Conservation (phyloP, 2,113 vertebrate genomes). For the Chauna torquata region DNA sequence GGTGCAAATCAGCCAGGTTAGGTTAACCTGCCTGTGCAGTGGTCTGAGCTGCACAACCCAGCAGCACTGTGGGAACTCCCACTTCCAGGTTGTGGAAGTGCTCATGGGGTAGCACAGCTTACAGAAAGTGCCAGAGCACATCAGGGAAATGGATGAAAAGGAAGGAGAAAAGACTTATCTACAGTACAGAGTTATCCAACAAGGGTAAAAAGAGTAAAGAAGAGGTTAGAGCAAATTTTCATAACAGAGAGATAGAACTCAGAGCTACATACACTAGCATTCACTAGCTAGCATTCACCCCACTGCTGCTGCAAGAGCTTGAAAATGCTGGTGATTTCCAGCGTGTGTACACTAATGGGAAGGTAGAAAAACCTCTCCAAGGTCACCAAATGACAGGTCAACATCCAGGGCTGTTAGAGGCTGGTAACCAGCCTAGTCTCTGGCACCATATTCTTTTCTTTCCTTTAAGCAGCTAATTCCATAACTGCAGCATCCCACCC, state of each 20-base stretch:
- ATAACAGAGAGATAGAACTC: background rate
- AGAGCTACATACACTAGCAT: too few relatives aligned
- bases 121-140: background rate
- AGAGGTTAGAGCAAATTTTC: background rate
- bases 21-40: background rate
- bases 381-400: background rate
- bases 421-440: background rate
- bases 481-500: background rate
- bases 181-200: background rate
- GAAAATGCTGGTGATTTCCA: background rate
- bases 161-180: background rate
- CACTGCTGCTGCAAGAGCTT: background rate
- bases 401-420: background rate
- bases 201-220: background rate
- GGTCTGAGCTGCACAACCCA: background rate
- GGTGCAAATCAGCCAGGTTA: background rate
- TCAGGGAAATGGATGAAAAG: background rate
- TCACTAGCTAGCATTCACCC: too few relatives aligned
- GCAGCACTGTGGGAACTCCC: background rate
- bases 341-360: too few relatives aligned
- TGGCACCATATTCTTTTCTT: background rate
- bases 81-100: rapidly evolving
- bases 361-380: background rate
- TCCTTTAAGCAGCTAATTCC: background rate
- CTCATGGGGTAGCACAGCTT: background rate